Conservation (phyloP, 2,113 vertebrate genomes). For the Symphodus melops region DNA sequence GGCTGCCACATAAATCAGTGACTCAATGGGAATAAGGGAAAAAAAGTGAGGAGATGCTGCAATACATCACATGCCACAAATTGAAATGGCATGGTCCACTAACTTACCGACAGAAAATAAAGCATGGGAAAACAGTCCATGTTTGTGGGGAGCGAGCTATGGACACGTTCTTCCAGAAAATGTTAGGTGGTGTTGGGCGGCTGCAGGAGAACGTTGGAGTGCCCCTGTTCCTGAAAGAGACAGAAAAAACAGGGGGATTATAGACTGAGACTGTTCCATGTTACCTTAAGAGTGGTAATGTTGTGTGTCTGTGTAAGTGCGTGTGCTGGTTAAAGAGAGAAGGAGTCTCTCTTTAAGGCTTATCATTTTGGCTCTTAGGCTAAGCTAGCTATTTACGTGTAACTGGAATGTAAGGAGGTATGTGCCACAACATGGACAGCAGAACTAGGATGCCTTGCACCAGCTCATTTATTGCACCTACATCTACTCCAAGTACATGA, state of each 20-base stretch:
- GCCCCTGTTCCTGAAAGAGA: constrained; percentile 85
- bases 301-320: too few relatives aligned
- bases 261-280: constrained; percentile 53
- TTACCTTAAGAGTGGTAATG: constrained; percentile 17
- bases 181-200: constrained; percentile 85
- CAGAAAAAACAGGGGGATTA: constrained; percentile 59
- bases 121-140: constrained; percentile 99
- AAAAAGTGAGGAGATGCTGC: constrained; percentile 6
- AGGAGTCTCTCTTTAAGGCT: constrained; percentile 72
- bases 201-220: constrained; percentile 81
- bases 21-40: constrained; percentile 9
- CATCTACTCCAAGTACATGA: neutral
- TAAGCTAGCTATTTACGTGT: constrained; percentile 78
- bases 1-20: constrained; percentile 38
- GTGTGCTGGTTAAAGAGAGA: constrained; percentile 35
- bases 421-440: constrained; percentile 65
- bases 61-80: constrained; percentile 59
- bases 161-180: constrained; percentile 89
- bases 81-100: constrained; percentile 77
- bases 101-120: constrained; percentile 97
- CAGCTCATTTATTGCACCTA: neutral
- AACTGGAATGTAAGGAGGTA: constrained; percentile 76
- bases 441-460: constrained; percentile 28
- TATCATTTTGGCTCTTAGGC: constrained; percentile 74
- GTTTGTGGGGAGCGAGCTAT: constrained; percentile 93